phyloP scores from a whole-genome alignment of 2,113 vertebrate genomes.

The Ploceus nigricollis region DNA sequence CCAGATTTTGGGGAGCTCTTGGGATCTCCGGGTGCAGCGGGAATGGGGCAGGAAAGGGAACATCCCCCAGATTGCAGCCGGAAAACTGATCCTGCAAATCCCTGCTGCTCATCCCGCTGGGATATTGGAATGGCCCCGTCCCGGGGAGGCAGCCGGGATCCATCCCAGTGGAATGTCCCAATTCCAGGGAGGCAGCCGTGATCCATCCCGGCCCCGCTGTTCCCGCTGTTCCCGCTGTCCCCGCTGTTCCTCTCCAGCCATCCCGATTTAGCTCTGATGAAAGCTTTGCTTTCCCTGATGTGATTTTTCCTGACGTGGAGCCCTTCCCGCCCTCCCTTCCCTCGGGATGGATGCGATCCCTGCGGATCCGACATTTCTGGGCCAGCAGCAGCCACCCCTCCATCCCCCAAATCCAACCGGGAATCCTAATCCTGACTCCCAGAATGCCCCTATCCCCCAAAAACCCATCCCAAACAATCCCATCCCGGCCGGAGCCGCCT shows the following conservation, averaged over 20 bases:
- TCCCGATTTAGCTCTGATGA: neutral
- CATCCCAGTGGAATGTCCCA: neutral
- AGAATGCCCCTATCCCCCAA: rapidly evolving
- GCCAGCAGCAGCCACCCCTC: neutral
- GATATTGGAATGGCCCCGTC: rapidly evolving
- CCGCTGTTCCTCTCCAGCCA: neutral
- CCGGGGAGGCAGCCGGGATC: neutral
- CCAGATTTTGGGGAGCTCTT: neutral
- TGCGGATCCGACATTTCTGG: neutral
- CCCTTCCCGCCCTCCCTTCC: neutral
- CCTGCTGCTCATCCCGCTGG: rapidly evolving
- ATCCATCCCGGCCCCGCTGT: neutral
- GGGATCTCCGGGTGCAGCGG: rapidly evolving
- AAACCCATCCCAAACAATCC: neutral
- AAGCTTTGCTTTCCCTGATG: neutral
- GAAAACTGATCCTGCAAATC: neutral
- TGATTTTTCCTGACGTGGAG: neutral
- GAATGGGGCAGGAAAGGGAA: rapidly evolving
- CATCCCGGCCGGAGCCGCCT: neutral
- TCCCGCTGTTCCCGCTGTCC: neutral
- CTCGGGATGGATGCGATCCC: neutral
- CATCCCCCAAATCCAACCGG: neutral
- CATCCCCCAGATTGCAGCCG: neutral
- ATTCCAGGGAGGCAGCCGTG: too few species aligned
- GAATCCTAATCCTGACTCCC: rapidly evolving